Evolutionary conservation across 2,888 invertebrate species (phyloP), one percentile per base, ranked within the genome.

Genomic region (Eupelmus urozonus): DNA sequence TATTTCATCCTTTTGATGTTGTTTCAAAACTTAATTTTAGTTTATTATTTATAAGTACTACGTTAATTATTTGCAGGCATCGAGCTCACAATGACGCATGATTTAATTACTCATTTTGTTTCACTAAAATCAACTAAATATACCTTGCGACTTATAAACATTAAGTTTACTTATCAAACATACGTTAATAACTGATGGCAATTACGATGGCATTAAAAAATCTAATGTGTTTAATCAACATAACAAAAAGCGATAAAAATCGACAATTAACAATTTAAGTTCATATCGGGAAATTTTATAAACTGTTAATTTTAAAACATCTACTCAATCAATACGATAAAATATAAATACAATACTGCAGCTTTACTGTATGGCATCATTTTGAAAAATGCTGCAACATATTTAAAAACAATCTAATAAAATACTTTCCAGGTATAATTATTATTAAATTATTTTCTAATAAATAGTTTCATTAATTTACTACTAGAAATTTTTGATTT

Each of bases 71-170:
- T 71, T 79, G 74, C 53, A 25, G 62, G 25, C 23, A 29, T 75
- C 42, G 65, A 74, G n/a, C 57, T 70, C 76, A 69, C 62, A 74
- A 59, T 74, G 20, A 42, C 70, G 71, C 78, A 75, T 78, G 78
- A 63, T 59, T 69, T 55, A 74, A 70, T 71, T 23, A 59, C 66
- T 71, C 55, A 73, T 75, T 65, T 62, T 72, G 67, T 78, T 73
- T 69, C 45, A 65, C 70, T 74, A 74, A 74, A 78, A 78, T 69
- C 49, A 67, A 70, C 34, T 70, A 65, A 74, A 59, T 66, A 57
- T 63, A 70, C 51, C 29, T 62, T 29, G 55, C n/a, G 23, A 45
- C 40, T 20, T 55, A 49, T 42, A 11, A 65, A 51, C 2, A 18
- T 53, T 49, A 25, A 60, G n/a, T n/a, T n/a, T n/a, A n/a, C n/a